Evolutionary conservation across 2,797 vertebrate genomes (phyloP).

Genomic region (Sebastes steindachneri): DNA sequence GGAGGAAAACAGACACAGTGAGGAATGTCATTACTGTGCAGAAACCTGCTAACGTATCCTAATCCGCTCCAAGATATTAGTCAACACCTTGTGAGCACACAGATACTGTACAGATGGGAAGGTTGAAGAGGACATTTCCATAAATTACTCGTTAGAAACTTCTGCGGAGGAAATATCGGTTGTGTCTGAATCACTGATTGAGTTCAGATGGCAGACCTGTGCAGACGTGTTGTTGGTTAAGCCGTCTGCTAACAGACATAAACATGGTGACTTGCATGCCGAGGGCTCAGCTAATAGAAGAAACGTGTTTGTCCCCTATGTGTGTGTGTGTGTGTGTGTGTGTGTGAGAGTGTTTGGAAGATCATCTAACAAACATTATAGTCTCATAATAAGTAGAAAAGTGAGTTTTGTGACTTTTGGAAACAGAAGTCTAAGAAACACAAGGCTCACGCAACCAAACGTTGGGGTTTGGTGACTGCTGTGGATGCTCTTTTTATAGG

Average conservation of each 20-base stretch:
- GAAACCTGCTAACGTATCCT: conserved; percentile 45
- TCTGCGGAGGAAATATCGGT: conserved; percentile 67
- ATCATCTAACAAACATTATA: not conserved
- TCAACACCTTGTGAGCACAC: conserved; percentile 45
- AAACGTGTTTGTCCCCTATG: conserved; percentile 4
- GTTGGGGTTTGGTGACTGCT: not conserved
- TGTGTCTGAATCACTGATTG: conserved; percentile 63
- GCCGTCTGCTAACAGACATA: conserved; percentile 41
- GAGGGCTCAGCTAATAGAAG: conserved; percentile 30
- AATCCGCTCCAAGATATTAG: conserved; percentile 65
- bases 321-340: not conserved
- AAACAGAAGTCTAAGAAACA: conserved; percentile 26
- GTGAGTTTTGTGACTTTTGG: not conserved
- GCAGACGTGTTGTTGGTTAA: conserved; percentile 49
- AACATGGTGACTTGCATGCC: conserved; percentile 20
- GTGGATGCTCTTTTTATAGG: not conserved
- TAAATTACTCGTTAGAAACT: conserved; percentile 66
- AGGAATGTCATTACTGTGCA: conserved; percentile 76
- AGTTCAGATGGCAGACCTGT: conserved; percentile 62
- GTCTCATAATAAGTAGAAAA: not conserved
- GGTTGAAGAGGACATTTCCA: conserved; percentile 52
- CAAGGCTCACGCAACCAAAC: conserved; percentile 1
- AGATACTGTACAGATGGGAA: conserved; percentile 50
- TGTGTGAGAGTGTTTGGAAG: not conserved
- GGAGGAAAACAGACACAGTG: conserved; percentile 60